Base-by-base conservation (phyloP, 1,140 invertebrate species). In the Eumeta japonica region DNA sequence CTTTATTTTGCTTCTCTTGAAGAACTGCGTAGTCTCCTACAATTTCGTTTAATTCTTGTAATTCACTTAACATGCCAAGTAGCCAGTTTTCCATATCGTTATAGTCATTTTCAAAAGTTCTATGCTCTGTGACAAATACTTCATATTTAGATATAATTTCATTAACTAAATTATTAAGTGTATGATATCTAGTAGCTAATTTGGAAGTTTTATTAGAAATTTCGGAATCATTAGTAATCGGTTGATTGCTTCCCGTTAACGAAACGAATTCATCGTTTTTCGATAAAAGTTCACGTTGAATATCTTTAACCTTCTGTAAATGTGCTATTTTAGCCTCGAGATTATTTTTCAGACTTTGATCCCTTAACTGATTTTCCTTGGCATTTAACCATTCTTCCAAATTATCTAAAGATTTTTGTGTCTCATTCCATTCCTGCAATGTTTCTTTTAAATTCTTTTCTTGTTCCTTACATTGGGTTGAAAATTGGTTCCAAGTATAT, bases 331-430 rank as follows among this genome's bases (percentile, higher is more conserved):
- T 97, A 1, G 90, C 82, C 41, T 88, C 85, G 12, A 90, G 80
- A 3, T 85, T 90, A 55, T 84, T 92, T 60, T 91, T 93, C 3
- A 97, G 76, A 48, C 89, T 90, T 67, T 93, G 89, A 64, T 97
- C 93, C 68, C 92, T 91, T 0, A 94, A 78, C 59, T 89, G 81
- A 30, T 78, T 77, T 76, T 97, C 93, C 55, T 88, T 88, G 27
- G 86, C 79, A 55, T 90, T 89, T 10, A 93, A 75, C 93, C 92
- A 97, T 29, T 79, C 75, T 49, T 87, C 86, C 1, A 96, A 71
- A 43, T 77, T 76, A 38, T 92, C 86, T 20, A 92, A 79, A 2
- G 85, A 78, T 14, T 83, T 81, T 56, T 92, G 86, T 43, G 91
- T 90, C 57, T 90, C 84, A 27, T 85, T 84, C 81, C 88, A 88